phyloP scores from a whole-genome alignment of 2,797 vertebrate species.

The Psittacula echo region DNA sequence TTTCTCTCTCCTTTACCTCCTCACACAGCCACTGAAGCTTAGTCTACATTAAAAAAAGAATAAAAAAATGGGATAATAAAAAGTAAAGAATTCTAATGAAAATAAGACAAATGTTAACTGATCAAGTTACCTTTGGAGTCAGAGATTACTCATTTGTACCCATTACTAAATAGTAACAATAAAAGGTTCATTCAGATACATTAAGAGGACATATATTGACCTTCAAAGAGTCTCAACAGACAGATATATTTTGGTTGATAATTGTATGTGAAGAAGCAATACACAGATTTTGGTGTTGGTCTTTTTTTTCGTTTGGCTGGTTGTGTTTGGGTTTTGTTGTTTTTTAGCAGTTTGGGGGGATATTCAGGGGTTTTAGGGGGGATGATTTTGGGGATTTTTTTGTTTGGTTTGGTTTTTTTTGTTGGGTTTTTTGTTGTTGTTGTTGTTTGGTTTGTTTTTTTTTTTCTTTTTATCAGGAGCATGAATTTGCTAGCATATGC shows the following conservation, averaged over 20 bases:
- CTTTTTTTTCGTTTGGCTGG: neutral
- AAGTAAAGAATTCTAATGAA: neutral
- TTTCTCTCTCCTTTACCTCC: constrained; percentile 86
- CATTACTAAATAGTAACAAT: neutral
- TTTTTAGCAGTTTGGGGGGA: neutral
- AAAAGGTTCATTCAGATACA: neutral
- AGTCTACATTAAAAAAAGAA: constrained; percentile 66
- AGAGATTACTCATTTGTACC: neutral
- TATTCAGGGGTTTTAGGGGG: too few relatives aligned
- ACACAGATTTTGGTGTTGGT: neutral
- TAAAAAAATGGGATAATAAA: neutral
- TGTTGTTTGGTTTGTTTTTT: neutral
- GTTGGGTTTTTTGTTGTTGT: neutral
- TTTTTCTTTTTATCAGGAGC: neutral
- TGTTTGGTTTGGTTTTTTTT: neutral
- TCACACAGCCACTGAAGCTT: constrained; percentile 93
- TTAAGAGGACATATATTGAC: neutral
- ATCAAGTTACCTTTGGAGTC: neutral
- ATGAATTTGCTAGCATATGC: neutral
- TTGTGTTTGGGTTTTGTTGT: neutral
- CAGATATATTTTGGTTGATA: neutral
- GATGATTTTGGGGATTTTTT: neutral
- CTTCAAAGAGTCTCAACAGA: neutral
- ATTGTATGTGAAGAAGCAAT: neutral
- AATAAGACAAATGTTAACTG: neutral